These are phyloP conservation scores for Rhingia rostrata DNA, from an alignment of 2,888 invertebrate species.

Conservation along the genomic window DNA sequence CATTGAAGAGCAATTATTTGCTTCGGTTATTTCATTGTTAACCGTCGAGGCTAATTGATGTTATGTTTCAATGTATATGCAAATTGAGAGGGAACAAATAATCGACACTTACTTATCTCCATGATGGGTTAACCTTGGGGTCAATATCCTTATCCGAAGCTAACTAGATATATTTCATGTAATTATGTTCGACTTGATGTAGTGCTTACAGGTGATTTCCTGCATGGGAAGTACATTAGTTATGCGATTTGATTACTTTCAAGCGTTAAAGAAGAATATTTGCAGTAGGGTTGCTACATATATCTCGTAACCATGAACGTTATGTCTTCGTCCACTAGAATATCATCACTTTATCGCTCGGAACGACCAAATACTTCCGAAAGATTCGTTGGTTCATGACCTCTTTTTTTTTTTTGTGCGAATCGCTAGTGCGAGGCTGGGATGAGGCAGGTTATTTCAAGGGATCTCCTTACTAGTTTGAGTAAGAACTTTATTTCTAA, in stretches of 20 bases:
- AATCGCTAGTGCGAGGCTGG: too few relatives aligned
- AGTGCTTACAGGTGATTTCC: slow-evolving; percentile 24
- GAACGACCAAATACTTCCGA: too few relatives aligned
- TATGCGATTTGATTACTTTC: neutral
- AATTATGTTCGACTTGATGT: slow-evolving; percentile 28
- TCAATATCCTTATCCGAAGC: slow-evolving; percentile 49
- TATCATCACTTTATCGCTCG: too few relatives aligned
- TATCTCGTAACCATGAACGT: too few relatives aligned
- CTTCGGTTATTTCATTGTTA: slow-evolving; percentile 53
- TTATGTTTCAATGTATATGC: slow-evolving; percentile 27
- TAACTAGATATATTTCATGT: slow-evolving; percentile 7
- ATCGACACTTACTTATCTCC: slow-evolving; percentile 39
- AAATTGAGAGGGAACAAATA: slow-evolving; percentile 6
- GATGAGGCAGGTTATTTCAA: too few relatives aligned
- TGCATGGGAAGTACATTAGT: slow-evolving; percentile 11
- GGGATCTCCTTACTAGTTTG: too few relatives aligned
- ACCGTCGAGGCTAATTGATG: slow-evolving; percentile 51
- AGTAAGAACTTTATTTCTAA: too few relatives aligned
- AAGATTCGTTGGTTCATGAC: too few relatives aligned
- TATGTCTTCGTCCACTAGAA: too few relatives aligned
- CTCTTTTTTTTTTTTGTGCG: too few relatives aligned
- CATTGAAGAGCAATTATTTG: slow-evolving; percentile 46
- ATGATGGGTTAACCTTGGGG: slow-evolving; percentile 42
- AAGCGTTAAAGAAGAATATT: too few relatives aligned
- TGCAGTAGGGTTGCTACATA: too few relatives aligned